A percentile compares a stretch with the other conserved stretches of the same genome.
These are phyloP conservation scores for Scalopus aquaticus DNA, from an alignment of 2,113 vertebrate genomes.

Conservation along the genomic window DNA sequence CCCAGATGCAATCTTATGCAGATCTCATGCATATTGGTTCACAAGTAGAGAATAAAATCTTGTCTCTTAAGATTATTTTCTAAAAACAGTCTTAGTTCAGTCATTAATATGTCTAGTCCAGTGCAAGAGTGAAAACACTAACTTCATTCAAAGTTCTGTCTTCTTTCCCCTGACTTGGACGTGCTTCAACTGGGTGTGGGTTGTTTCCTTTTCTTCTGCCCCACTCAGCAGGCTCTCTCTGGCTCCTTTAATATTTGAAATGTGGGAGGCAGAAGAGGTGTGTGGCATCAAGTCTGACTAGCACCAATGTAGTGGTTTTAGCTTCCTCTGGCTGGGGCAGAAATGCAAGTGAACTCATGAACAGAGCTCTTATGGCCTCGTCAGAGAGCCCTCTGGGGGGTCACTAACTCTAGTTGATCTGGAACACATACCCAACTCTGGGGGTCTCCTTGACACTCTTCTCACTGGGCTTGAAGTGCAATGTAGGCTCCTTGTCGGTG, in stretches of 20 bases:
- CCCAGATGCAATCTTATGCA: background rate
- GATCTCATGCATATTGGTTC: background rate
- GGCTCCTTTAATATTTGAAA: background rate
- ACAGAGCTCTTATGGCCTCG: background rate
- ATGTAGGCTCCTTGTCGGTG: background rate
- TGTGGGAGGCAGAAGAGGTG: background rate
- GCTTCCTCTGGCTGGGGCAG: background rate
- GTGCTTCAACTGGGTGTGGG: background rate
- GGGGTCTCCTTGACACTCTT: background rate
- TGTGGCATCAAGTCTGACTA: background rate
- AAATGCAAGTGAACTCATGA: background rate
- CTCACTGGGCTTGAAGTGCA: background rate
- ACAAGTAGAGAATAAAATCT: constrained; percentile 51
- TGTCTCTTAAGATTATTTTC: background rate
- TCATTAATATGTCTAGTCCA: constrained; percentile 1
- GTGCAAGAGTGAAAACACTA: constrained; percentile 38
- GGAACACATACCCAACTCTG: background rate
- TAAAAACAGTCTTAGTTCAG: constrained; percentile 34
- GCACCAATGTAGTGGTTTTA: background rate
- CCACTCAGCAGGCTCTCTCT: constrained; percentile 21
- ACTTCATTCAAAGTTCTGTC: constrained; percentile 44
- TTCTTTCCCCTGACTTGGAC: constrained; percentile 16
- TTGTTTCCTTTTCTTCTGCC: constrained; percentile 6
- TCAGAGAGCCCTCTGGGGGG: background rate
- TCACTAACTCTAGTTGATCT: background rate